These are phyloP conservation scores for Remorina albescens DNA, from an alignment of 2,797 vertebrate species.

Conservation along the genomic window DNA sequence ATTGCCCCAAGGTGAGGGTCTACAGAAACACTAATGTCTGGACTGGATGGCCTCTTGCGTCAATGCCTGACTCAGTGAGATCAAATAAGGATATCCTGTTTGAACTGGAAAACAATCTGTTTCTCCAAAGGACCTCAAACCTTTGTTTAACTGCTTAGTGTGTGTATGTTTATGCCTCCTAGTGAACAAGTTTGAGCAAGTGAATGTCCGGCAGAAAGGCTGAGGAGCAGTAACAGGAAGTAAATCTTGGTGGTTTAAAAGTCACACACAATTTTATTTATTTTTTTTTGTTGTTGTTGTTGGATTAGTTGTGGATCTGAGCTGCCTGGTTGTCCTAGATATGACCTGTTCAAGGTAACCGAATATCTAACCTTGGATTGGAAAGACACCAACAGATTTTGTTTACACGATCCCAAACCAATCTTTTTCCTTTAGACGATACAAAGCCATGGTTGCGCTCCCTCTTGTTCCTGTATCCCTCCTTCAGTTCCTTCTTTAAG, in stretches of 20 bases:
- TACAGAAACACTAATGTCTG: conserved; percentile 51
- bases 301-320: no score
- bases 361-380: neutral
- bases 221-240: neutral
- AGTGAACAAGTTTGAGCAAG: conserved; percentile 24
- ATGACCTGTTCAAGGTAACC: conserved; percentile 4
- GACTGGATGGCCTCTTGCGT: conserved; percentile 42
- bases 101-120: conserved; percentile 58
- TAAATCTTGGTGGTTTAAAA: neutral
- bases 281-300: no score
- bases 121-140: conserved; percentile 25
- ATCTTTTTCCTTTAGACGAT: neutral
- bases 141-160: conserved; percentile 38
- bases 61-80: conserved; percentile 57
- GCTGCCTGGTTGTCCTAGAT: no score
- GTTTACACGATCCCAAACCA: neutral
- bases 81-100: conserved; percentile 74
- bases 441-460: neutral
- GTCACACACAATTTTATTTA: neutral
- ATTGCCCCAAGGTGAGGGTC: conserved; percentile 56
- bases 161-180: conserved; percentile 33
- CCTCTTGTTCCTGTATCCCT: neutral
- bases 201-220: neutral
- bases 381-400: neutral
- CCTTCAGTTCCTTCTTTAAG: conserved; percentile 1